A percentile compares a stretch with the other conserved stretches of the same genome.
phyloP scores from a whole-genome alignment of 2,888 invertebrate genomes.

The Homarus gammarus region DNA sequence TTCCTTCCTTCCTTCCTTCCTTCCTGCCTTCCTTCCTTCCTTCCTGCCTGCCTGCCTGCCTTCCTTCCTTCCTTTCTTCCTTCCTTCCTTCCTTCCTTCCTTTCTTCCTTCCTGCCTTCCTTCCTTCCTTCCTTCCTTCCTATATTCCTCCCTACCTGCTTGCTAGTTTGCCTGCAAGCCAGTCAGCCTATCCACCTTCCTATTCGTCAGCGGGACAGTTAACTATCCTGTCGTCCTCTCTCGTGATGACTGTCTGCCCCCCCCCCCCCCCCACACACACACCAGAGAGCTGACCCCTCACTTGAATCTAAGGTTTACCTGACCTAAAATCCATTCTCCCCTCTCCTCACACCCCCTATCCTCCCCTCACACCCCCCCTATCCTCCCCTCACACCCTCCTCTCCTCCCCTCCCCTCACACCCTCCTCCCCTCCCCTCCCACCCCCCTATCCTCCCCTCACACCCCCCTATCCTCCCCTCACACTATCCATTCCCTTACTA shows the following conservation, averaged over 20 bases:
- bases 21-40: not conserved
- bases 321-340: no score
- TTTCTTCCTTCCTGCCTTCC: not conserved
- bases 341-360: no score
- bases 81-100: not conserved
- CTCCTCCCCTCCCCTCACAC: not conserved
- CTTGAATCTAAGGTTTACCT: no score
- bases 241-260: no score
- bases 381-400: no score
- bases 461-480: not conserved
- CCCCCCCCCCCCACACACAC: no score
- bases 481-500: constrained; percentile 1
- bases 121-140: not conserved
- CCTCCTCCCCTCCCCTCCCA: not conserved
- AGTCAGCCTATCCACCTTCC: no score
- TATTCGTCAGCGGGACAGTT: no score
- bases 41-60: constrained; percentile 10
- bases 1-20: not conserved
- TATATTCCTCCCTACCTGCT: not conserved
- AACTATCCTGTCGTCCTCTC: no score
- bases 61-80: not conserved
- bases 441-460: not conserved
- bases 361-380: not conserved
- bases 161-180: not conserved
- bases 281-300: no score